Conservation (phyloP, 2,888 invertebrate genomes). For the Amphipoea lucens region DNA sequence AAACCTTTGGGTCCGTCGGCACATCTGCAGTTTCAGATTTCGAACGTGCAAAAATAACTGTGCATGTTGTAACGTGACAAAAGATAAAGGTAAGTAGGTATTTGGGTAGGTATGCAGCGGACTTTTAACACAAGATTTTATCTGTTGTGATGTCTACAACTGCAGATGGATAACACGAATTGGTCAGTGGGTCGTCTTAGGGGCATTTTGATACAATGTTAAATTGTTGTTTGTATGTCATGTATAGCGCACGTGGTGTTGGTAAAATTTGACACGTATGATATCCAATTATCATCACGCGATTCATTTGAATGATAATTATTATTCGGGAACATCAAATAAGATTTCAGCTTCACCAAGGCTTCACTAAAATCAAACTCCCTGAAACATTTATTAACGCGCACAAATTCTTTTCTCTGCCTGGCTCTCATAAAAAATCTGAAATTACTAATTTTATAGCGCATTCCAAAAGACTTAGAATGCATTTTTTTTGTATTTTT, state of each 20-base stretch:
- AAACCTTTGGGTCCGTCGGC: slow-evolving; percentile 19
- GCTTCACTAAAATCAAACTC: slow-evolving; percentile 27
- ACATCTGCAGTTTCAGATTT: slow-evolving; percentile 58
- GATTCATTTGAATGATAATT: neutral
- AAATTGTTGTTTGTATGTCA: neutral
- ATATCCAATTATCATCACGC: neutral
- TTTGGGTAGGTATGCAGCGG: slow-evolving; percentile 40
- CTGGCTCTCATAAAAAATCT: slow-evolving; percentile 56
- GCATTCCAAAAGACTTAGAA: slow-evolving; percentile 53
- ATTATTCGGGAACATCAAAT: slow-evolving; percentile 6
- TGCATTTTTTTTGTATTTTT: slow-evolving; percentile 60
- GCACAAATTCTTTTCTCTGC: slow-evolving; percentile 50
- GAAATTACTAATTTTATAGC: slow-evolving; percentile 59
- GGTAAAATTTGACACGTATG: neutral
- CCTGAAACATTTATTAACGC: slow-evolving; percentile 57
- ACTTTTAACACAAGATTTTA: slow-evolving; percentile 51
- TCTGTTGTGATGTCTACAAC: slow-evolving; percentile 43
- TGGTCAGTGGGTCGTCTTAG: no score
- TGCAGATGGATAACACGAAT: slow-evolving; percentile 39
- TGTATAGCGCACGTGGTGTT: neutral
- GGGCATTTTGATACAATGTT: neutral
- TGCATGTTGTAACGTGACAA: slow-evolving; percentile 40
- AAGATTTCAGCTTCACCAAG: slow-evolving; percentile 13
- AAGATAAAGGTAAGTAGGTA: slow-evolving; percentile 41
- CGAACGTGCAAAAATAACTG: slow-evolving; percentile 49